These are phyloP conservation scores for Smutsia gigantea DNA, from an alignment of 2,797 vertebrate species.

Conservation along the genomic window DNA sequence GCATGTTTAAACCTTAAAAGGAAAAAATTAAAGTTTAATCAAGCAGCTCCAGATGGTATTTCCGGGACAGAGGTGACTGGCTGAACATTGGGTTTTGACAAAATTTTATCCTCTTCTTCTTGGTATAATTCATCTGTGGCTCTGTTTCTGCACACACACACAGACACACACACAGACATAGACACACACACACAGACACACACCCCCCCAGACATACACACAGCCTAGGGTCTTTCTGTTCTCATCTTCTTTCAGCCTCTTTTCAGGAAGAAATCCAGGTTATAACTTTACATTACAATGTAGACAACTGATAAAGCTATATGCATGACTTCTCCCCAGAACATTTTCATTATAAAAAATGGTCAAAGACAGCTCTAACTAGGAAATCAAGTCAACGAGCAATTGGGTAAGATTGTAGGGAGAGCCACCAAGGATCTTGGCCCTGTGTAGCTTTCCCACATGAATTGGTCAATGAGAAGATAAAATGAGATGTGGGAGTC, in stretches of 20 bases:
- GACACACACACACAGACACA: background rate
- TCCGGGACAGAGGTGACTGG: background rate
- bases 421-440: background rate
- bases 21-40: background rate
- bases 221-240: fast-evolving
- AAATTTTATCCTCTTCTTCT: background rate
- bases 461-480: background rate
- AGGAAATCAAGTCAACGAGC: background rate
- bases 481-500: background rate
- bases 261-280: background rate
- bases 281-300: background rate
- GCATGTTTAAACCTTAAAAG: background rate
- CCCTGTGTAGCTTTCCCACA: background rate
- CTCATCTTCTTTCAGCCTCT: background rate
- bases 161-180: background rate
- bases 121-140: background rate
- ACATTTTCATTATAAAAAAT: background rate
- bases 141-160: background rate
- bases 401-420: background rate
- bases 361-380: background rate
- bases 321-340: background rate
- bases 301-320: background rate
- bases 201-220: background rate
- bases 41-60: background rate
- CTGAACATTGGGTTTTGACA: background rate